Base-by-base conservation (phyloP, 2,113 vertebrate genomes). In the Climacteris rufus region DNA sequence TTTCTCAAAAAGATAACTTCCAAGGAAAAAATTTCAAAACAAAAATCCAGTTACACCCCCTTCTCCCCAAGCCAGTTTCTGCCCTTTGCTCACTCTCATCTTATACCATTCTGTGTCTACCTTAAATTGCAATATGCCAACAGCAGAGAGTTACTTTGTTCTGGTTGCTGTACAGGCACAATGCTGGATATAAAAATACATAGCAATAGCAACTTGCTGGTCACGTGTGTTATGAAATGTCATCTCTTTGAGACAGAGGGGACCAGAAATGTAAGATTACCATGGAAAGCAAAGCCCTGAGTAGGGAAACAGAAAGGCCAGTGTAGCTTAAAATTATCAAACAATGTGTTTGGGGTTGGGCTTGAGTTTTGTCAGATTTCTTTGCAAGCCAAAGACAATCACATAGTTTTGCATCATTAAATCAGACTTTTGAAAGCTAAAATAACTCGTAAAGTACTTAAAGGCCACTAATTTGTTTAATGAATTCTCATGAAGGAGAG, bases 321-420 rank as follows among this genome's bases (percentile, higher is more conserved):
- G 19, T 8, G n/a, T 47, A 75, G 17, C 22, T 77, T 70, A 40
- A 88, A 65, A 54, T 80, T 77, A 83, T 66, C 28, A 49, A 83
- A 74, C 20, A 47, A 15, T 40, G 19, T 28, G 11, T 19, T 79
- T 50, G 54, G 28, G 13, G 18, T 56, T 45, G 22, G 24, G 6
- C 10, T 81, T 39, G 31, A 7, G 0, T 10, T 8, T 53, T 44
- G 86, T 24, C 17, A 59, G 22, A n/a, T 66, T 63, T 91, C 23
- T 76, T 90, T 85, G 80, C 40, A 89, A 92, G 50, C 68, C 72
- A 93, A 60, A 66, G 35, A 42, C 56, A 87, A 63, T 64, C 47
- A 78, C 35, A 59, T 39, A 59, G 35, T 77, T 97, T 86, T 78
- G 42, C 79, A 93, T 63, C 83, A 93, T 52, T 95, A 87, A 94